Evolutionary conservation across 1,140 invertebrate species (phyloP).

Genomic region (Cataglyphis hispanica): DNA sequence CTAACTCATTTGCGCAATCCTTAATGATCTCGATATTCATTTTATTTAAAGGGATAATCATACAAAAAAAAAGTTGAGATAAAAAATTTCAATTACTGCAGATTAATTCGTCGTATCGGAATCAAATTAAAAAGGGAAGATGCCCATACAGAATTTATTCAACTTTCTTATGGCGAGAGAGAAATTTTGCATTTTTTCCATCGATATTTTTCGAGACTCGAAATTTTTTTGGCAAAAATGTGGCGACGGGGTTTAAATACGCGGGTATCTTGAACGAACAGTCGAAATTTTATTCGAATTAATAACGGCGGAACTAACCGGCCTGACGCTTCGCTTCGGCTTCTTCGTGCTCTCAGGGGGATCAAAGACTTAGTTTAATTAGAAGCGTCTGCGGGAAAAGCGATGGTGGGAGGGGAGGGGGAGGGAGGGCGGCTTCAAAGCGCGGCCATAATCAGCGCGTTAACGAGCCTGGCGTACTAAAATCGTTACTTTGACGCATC

Average conservation of each 20-base stretch:
- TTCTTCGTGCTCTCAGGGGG: constrained; percentile 5
- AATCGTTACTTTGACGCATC: constrained; percentile 61
- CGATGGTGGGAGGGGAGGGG: too few relatives aligned
- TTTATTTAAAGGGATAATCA: constrained; percentile 16
- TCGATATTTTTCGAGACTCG: background rate
- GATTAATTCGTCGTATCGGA: background rate
- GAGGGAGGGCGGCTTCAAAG: constrained; percentile 35
- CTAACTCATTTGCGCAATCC: background rate
- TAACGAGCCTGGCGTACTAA: constrained; percentile 55
- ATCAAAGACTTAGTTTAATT: constrained; percentile 63
- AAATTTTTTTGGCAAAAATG: background rate
- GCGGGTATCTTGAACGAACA: background rate
- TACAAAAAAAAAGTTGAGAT: too few relatives aligned
- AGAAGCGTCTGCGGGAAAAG: constrained; percentile 45
- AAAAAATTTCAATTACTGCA: background rate
- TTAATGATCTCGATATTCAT: constrained; percentile 41
- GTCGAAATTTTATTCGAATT: constrained; percentile 37
- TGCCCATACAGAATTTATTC: background rate
- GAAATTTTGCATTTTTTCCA: background rate
- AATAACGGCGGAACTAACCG: constrained; percentile 30
- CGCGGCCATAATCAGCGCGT: constrained; percentile 50
- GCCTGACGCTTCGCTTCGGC: constrained; percentile 17
- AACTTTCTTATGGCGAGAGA: background rate
- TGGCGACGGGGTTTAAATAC: background rate
- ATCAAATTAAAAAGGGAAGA: background rate